Conservation (phyloP, 1,140 invertebrate species). For the Chironomus striatipennis region DNA sequence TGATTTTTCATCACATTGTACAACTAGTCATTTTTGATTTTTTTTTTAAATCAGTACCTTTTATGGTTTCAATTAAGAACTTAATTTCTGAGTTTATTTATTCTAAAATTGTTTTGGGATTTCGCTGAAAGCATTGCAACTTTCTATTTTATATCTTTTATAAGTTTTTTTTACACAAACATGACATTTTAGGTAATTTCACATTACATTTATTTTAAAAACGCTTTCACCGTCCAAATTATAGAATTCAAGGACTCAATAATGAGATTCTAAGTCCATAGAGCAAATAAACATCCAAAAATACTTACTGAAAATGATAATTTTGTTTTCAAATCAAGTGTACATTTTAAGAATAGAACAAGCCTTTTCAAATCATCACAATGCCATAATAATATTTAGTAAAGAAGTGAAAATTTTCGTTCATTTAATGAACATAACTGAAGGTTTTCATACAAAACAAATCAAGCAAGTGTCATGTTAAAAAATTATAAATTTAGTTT, state of each 20-base stretch:
- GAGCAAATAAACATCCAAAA: too few relatives aligned
- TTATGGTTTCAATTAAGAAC: too few relatives aligned
- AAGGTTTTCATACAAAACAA: slow-evolving; percentile 1
- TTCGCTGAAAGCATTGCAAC: slow-evolving; percentile 4
- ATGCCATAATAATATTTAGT: slow-evolving; percentile 14
- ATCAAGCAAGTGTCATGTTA: background rate
- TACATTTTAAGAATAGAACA: too few relatives aligned
- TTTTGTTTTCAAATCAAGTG: too few relatives aligned
- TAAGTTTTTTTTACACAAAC: background rate
- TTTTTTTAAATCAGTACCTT: too few relatives aligned
- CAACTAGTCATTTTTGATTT: too few relatives aligned
- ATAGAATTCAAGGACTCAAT: too few relatives aligned
- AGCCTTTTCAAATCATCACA: background rate
- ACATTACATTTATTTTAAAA: background rate
- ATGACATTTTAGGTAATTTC: too few relatives aligned
- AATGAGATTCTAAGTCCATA: too few relatives aligned
- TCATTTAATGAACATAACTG: too few relatives aligned
- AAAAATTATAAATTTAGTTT: background rate
- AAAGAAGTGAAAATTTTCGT: background rate
- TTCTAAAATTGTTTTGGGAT: background rate
- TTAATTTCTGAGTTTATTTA: background rate
- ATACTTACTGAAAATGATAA: too few relatives aligned
- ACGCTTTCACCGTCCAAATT: background rate
- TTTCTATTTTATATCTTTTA: background rate
- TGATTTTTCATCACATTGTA: too few relatives aligned